Conservation (phyloP, 92 coral and sea anemone genomes). For the Umimayanthus chanpuru region DNA sequence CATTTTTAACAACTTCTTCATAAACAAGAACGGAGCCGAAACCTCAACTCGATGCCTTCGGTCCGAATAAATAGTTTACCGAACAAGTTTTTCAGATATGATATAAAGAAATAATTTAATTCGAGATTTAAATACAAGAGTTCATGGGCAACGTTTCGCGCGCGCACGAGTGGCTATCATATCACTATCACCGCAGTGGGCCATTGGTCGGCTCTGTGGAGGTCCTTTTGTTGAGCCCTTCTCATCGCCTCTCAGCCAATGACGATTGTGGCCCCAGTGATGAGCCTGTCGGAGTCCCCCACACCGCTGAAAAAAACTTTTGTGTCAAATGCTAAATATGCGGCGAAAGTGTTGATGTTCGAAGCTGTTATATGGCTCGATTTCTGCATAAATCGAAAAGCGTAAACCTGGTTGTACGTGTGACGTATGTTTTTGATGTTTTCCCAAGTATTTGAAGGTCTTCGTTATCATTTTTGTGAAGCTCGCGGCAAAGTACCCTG, state of each 20-base stretch:
- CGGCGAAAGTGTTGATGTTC: constrained; percentile 18
- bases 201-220: constrained; percentile 11
- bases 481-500: constrained; percentile 10
- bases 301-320: constrained; percentile 9
- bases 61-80: too few species aligned
- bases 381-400: neutral
- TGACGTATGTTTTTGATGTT: constrained; percentile 27
- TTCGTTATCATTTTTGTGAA: constrained; percentile 17
- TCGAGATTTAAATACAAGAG: neutral
- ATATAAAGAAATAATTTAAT: neutral
- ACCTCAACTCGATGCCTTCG: too few species aligned
- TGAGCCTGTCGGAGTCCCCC: constrained; percentile 29
- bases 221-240: constrained; percentile 28
- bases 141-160: too few species aligned
- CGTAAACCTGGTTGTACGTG: constrained; percentile 8
- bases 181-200: neutral
- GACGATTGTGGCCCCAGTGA: constrained; percentile 28
- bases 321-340: constrained; percentile 19
- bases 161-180: neutral
- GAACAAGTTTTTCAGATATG: neutral
- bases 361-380: neutral
- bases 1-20: neutral
- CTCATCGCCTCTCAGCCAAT: constrained; percentile 26
- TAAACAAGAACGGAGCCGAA: too few species aligned
- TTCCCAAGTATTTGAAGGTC: constrained; percentile 11